Conservation (phyloP, 2,888 invertebrate genomes). For the Leptarthrus brevirostris region DNA sequence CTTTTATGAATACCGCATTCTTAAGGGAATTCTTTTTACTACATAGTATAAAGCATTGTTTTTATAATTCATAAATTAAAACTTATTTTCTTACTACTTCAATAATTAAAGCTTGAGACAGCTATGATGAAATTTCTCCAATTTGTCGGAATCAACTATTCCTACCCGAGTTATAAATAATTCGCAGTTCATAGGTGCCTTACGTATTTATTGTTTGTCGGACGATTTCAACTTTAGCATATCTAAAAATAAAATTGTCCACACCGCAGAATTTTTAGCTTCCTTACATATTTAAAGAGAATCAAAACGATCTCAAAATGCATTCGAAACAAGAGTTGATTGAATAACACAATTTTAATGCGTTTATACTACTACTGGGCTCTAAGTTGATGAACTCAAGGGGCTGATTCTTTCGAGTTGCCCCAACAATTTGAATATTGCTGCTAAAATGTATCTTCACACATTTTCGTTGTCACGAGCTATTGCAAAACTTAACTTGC, state of each 20-base stretch:
- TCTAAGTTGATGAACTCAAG: slow-evolving; percentile 7
- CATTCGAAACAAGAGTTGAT: no score
- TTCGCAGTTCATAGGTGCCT: not conserved
- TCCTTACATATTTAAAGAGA: no score
- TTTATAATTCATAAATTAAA: not conserved
- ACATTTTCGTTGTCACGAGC: slow-evolving; percentile 4
- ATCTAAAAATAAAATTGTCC: not conserved
- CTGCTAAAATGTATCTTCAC: not conserved
- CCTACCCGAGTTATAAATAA: not conserved
- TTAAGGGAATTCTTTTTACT: no score
- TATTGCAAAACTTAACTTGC: slow-evolving; percentile 12
- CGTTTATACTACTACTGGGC: not conserved
- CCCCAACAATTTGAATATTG: not conserved
- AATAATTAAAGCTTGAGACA: not conserved
- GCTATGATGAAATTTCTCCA: not conserved
- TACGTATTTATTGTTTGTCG: not conserved
- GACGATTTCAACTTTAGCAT: not conserved
- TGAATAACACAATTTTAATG: no score
- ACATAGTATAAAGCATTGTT: not conserved
- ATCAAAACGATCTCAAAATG: no score
- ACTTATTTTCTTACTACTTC: not conserved
- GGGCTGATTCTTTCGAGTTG: not conserved
- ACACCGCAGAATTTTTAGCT: no score
- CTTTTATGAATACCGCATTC: no score
- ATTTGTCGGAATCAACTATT: not conserved